Percentiles rank a stretch among this genome's conserved stretches.
phyloP scores from a whole-genome alignment of 2,888 invertebrate genomes.

The Nemoura dubitans region DNA sequence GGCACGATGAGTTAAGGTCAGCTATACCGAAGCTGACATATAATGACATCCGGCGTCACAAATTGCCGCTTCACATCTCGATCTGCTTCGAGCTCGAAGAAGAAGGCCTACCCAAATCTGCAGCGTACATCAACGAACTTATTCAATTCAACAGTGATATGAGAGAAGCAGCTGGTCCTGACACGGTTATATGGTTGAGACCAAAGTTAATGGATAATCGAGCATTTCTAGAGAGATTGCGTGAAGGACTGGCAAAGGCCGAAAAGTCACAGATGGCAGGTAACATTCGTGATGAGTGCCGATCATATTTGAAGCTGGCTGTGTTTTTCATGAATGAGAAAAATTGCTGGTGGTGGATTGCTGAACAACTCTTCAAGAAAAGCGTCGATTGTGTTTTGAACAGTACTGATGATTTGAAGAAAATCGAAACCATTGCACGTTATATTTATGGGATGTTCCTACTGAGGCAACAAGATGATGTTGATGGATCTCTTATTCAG shows the following conservation, averaged over 20 bases:
- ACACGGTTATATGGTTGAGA: not conserved
- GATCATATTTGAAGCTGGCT: slow-evolving; percentile 61
- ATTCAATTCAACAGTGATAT: slow-evolving; percentile 12
- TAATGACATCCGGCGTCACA: slow-evolving; percentile 20
- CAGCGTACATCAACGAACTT: slow-evolving; percentile 14
- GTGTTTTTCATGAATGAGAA: slow-evolving; percentile 60
- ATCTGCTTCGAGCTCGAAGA: slow-evolving; percentile 29
- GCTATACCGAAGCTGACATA: not conserved
- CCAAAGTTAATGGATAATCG: slow-evolving; percentile 18
- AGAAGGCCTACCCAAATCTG: slow-evolving; percentile 25
- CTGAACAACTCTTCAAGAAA: slow-evolving; percentile 65
- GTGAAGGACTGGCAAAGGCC: slow-evolving; percentile 21
- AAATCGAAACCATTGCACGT: slow-evolving; percentile 63
- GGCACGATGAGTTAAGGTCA: not conserved
- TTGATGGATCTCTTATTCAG: not conserved
- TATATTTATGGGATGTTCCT: slow-evolving; percentile 66
- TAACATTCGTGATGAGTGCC: slow-evolving; percentile 60
- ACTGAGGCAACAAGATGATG: slow-evolving; percentile 59
- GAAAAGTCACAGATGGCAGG: slow-evolving; percentile 51
- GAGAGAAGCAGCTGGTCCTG: slow-evolving; percentile 14
- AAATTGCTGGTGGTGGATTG: slow-evolving; percentile 67
- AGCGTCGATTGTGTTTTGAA: slow-evolving; percentile 62
- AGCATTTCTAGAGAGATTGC: slow-evolving; percentile 31
- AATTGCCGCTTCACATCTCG: not conserved
- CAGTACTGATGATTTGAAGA: slow-evolving; percentile 62